These are phyloP conservation scores for Platycercus adscitus DNA, from an alignment of 2,113 vertebrate species.

Conservation along the genomic window DNA sequence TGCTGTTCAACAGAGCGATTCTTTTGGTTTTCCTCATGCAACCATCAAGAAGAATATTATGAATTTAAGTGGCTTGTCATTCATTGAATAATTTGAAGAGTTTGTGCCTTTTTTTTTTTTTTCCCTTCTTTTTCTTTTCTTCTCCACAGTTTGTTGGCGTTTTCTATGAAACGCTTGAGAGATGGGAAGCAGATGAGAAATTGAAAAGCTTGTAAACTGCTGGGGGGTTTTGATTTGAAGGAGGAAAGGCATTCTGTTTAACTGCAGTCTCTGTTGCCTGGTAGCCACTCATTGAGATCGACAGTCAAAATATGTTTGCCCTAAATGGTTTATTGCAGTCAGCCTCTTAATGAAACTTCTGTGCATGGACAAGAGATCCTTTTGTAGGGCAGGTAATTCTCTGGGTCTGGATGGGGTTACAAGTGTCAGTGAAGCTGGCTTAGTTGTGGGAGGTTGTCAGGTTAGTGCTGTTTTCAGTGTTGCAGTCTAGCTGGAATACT, in stretches of 20 bases:
- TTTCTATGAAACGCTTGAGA: not conserved
- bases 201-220: not conserved
- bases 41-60: not conserved
- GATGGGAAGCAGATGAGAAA: not conserved
- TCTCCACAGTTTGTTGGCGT: not conserved
- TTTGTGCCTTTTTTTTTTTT: not conserved
- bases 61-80: not conserved
- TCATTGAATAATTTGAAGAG: not conserved
- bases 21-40: not conserved
- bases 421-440: not conserved
- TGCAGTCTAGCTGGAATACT: not conserved
- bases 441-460: not conserved
- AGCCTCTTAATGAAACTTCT: not conserved
- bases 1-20: not conserved
- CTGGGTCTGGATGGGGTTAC: no score
- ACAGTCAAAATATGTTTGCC: not conserved
- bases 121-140: not conserved
- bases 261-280: not conserved
- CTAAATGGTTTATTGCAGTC: not conserved
- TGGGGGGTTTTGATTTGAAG: accelerated
- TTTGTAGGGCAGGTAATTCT: not conserved
- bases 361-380: not conserved
- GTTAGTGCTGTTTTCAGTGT: not conserved
- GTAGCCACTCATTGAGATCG: not conserved
- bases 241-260: not conserved